phyloP scores from a whole-genome alignment of 2,888 invertebrate species.

The Rambutsinella grinnellia region DNA sequence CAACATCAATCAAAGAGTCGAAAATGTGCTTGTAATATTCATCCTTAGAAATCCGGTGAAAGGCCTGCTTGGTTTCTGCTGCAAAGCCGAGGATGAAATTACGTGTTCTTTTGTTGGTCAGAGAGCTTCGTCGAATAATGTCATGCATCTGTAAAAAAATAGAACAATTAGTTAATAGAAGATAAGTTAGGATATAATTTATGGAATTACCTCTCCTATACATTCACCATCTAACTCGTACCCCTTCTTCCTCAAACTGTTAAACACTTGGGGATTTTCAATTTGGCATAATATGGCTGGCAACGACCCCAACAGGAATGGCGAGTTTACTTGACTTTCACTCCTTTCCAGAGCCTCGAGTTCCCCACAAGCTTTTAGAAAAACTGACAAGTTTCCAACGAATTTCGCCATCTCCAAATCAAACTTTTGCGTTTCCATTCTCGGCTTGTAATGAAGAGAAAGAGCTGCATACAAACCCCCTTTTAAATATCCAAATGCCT shows the following conservation, averaged over 20 bases:
- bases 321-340: conserved; percentile 32
- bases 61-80: conserved; percentile 34
- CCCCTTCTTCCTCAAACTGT: conserved; percentile 22
- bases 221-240: conserved; percentile 34
- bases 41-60: conserved; percentile 25
- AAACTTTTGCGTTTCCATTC: background rate
- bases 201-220: conserved; percentile 26
- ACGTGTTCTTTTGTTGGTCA: conserved; percentile 27
- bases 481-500: conserved; percentile 63
- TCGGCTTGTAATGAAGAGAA: conserved; percentile 20
- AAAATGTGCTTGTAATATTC: conserved; percentile 42
- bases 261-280: conserved; percentile 47
- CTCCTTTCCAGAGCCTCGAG: conserved; percentile 49
- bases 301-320: conserved; percentile 54
- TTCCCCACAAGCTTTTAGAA: conserved; percentile 55
- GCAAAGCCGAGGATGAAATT: conserved; percentile 37
- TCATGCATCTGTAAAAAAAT: conserved; percentile 36
- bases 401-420: conserved; percentile 34
- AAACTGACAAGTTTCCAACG: conserved; percentile 50
- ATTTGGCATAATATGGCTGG: conserved; percentile 63
- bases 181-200: background rate
- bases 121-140: conserved; percentile 35
- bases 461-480: conserved; percentile 62
- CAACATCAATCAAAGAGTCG: conserved; percentile 44
- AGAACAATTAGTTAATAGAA: background rate